Conservation (phyloP, 2,888 invertebrate species). For the Pedicia rivosa region DNA sequence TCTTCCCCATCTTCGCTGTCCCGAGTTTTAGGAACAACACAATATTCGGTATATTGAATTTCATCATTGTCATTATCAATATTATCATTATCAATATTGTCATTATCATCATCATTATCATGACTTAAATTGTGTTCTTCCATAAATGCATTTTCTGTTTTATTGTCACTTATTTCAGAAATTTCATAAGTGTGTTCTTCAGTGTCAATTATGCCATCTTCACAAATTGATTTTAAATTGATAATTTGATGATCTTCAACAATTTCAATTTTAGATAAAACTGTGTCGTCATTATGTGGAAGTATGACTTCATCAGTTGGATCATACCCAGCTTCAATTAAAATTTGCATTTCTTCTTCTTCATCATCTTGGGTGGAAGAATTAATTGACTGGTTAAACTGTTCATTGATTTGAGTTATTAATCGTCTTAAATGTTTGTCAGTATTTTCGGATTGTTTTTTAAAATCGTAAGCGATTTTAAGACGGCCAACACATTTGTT, state of each 20-base stretch:
- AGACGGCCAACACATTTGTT: conserved; percentile 18
- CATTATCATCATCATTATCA: not conserved
- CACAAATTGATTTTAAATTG: not conserved
- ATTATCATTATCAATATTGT: not conserved
- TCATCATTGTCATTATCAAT: not conserved
- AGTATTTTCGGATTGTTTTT: conserved; percentile 17
- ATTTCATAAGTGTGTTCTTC: not conserved
- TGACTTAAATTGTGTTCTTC: not conserved
- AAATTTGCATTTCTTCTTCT: not conserved
- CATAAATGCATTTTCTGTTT: no score
- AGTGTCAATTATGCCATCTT: no score
- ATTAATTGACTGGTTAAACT: conserved; percentile 16
- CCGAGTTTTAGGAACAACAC: no score
- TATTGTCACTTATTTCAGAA: no score
- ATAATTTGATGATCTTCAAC: not conserved
- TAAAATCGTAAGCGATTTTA: conserved; percentile 19
- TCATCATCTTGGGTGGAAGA: conserved; percentile 5
- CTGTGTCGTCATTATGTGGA: conserved; percentile 12
- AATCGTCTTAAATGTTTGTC: conserved; percentile 19
- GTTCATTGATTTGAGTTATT: conserved; percentile 18
- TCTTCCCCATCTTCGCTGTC: conserved; percentile 2
- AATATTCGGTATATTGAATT: no score
- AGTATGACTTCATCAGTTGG: conserved; percentile 13
- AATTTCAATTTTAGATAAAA: conserved; percentile 9
- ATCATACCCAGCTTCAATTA: not conserved